Percentiles rank a stretch among this genome's conserved stretches.
These are phyloP conservation scores for Gallinago media DNA, from an alignment of 2,113 vertebrate genomes.

Conservation along the genomic window DNA sequence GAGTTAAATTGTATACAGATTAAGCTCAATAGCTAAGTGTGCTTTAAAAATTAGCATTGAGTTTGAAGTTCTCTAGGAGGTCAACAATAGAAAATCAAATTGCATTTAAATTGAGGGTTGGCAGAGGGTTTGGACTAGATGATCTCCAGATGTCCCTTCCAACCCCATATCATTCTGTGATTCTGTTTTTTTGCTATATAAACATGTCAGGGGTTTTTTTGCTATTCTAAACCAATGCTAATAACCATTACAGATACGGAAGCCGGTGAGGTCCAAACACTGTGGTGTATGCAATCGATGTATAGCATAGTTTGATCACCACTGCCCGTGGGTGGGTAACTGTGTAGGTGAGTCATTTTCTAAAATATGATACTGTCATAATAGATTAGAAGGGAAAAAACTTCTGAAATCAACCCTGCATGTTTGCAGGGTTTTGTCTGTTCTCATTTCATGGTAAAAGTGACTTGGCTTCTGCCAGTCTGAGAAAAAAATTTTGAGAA, in stretches of 20 bases:
- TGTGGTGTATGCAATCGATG: slow-evolving; percentile 98
- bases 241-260: slow-evolving; percentile 88
- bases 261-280: slow-evolving; percentile 98
- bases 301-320: slow-evolving; percentile 98
- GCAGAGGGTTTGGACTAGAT: too few relatives aligned
- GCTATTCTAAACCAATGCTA: not conserved
- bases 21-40: not conserved
- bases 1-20: not conserved
- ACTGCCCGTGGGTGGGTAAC: slow-evolving; percentile 99
- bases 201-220: not conserved
- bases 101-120: not conserved
- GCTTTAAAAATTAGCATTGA: not conserved
- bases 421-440: not conserved
- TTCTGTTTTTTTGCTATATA: not conserved
- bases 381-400: not conserved
- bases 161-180: too few relatives aligned
- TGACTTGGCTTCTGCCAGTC: not conserved
- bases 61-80: not conserved
- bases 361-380: not conserved
- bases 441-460: not conserved
- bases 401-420: not conserved
- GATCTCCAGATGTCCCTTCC: too few relatives aligned
- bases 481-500: not conserved
- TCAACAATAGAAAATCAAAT: not conserved
- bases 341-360: slow-evolving; percentile 90